A percentile compares a stretch with the other conserved stretches of the same genome.
phyloP scores from a whole-genome alignment of 2,888 invertebrate species.

The Heteropelma amictum region DNA sequence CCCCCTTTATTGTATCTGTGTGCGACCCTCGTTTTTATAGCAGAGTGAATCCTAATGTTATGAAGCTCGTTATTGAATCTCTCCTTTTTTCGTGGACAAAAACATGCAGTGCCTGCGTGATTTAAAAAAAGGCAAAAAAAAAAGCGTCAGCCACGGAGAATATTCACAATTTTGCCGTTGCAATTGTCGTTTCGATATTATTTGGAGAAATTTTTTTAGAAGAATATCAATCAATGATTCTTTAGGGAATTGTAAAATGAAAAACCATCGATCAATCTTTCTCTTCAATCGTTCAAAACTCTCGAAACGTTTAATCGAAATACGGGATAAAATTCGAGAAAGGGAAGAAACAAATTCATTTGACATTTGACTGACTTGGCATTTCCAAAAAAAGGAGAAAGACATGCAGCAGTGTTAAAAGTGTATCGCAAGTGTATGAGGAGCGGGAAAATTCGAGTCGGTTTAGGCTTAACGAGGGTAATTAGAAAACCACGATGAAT shows the following conservation, averaged over 20 bases:
- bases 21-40: slow-evolving; percentile 45
- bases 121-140: neutral
- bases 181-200: too few relatives aligned
- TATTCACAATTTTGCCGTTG: neutral
- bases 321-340: too few relatives aligned
- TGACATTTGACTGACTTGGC: neutral
- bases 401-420: too few relatives aligned
- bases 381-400: neutral
- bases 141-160: neutral
- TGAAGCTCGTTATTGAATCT: slow-evolving; percentile 50
- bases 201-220: too few relatives aligned
- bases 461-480: slow-evolving; percentile 21
- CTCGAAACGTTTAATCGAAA: too few relatives aligned
- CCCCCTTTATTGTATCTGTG: slow-evolving; percentile 25
- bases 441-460: slow-evolving; percentile 5
- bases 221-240: too few relatives aligned
- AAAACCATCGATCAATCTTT: too few relatives aligned
- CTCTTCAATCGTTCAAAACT: too few relatives aligned
- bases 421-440: slow-evolving; percentile 35
- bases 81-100: slow-evolving; percentile 17
- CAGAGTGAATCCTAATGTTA: slow-evolving; percentile 32
- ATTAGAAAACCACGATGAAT: slow-evolving; percentile 20
- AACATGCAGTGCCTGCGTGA: slow-evolving; percentile 16
- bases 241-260: too few relatives aligned
- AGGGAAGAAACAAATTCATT: neutral